phyloP scores from a whole-genome alignment of 2,888 invertebrate species.

The Glaucopsyche alexis region DNA sequence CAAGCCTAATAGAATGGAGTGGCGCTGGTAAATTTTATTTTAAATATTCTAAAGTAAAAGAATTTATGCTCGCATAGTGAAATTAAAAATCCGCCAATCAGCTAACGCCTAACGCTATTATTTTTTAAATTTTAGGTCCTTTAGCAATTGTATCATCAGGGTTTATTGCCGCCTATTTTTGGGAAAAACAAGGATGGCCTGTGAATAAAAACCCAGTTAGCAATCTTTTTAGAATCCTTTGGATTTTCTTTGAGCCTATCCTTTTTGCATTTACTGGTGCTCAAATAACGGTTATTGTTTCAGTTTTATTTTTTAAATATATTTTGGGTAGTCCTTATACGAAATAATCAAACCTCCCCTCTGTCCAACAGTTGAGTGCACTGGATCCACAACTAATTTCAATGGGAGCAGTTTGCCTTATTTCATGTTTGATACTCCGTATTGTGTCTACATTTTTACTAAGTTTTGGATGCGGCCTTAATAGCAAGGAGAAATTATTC shows the following conservation, averaged over 20 bases:
- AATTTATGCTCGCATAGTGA: too few species aligned
- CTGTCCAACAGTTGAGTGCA: conserved; percentile 66
- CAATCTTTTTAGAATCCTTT: conserved; percentile 87
- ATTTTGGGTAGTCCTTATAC: too few species aligned
- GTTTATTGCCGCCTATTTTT: conserved; percentile 85
- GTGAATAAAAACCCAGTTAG: conserved; percentile 88
- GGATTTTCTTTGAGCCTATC: conserved; percentile 94
- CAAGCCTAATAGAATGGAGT: conserved; percentile 83
- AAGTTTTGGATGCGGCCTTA: conserved; percentile 85
- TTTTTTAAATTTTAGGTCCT: conserved; percentile 68
- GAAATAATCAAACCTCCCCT: neutral
- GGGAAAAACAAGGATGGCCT: conserved; percentile 87
- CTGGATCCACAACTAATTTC: conserved; percentile 83
- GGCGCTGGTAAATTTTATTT: conserved; percentile 69
- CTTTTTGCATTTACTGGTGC: conserved; percentile 93
- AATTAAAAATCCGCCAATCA: too few species aligned
- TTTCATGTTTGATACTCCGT: conserved; percentile 80
- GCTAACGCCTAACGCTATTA: neutral
- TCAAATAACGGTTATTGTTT: conserved; percentile 81
- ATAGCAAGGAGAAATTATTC: conserved; percentile 89
- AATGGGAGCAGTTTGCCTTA: conserved; percentile 82
- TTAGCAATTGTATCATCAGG: conserved; percentile 86
- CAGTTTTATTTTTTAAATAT: neutral
- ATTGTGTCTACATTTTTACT: conserved; percentile 81
- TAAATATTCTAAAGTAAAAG: neutral